These are phyloP conservation scores for Caprella mutica DNA, from an alignment of 2,888 invertebrate species.

Conservation along the genomic window DNA sequence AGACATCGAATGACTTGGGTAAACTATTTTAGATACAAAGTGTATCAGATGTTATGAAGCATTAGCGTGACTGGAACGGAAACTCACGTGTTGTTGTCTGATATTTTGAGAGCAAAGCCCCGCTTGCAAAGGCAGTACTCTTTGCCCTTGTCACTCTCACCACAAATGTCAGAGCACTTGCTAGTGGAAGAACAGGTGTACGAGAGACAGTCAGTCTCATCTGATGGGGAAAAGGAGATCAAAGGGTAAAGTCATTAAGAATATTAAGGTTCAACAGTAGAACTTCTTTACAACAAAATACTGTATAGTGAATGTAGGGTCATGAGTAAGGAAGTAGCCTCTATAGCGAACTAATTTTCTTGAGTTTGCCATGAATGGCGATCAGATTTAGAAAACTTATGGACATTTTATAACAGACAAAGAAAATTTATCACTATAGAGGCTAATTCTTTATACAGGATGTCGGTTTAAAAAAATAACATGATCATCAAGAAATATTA, in stretches of 20 bases:
- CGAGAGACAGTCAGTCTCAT: slow-evolving; percentile 15
- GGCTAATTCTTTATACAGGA: no score
- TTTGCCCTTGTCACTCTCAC: not conserved
- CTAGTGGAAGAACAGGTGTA: slow-evolving; percentile 7
- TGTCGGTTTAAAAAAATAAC: no score
- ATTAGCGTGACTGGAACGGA: no score
- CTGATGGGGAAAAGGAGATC: slow-evolving; percentile 7
- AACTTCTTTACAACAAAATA: no score
- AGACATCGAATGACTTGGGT: not conserved
- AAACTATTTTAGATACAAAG: not conserved
- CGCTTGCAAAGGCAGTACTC: slow-evolving; percentile 19
- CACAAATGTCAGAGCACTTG: slow-evolving; percentile 17
- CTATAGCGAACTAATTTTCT: no score
- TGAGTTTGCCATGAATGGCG: no score
- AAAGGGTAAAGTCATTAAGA: not conserved
- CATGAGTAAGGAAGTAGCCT: no score
- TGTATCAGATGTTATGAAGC: not conserved
- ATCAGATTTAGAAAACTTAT: no score
- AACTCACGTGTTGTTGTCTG: slow-evolving; percentile 32
- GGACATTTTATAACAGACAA: not conserved
- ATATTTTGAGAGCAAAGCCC: slow-evolving; percentile 4
- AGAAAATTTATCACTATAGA: no score
- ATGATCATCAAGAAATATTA: no score
- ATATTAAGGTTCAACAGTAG: not conserved
- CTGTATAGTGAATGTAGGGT: no score